phyloP scores from a whole-genome alignment of 2,797 vertebrate genomes.

The Mormyrops boulengeri region DNA sequence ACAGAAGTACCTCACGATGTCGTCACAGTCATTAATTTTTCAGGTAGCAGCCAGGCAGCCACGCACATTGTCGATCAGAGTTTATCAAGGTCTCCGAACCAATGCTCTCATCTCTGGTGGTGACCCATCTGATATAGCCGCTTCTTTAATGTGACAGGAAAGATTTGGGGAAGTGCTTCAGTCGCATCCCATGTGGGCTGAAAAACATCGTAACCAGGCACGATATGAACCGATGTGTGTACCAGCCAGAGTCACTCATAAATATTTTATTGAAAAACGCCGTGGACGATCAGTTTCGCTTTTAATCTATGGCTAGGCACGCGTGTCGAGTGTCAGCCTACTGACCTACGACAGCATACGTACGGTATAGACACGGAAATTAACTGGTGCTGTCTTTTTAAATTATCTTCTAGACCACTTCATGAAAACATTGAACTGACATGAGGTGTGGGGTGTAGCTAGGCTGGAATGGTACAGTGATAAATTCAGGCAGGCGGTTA shows the following conservation, averaged over 20 bases:
- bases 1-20: background rate
- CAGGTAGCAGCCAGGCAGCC: background rate
- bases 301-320: conserved; percentile 1
- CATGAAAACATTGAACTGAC: background rate
- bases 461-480: background rate
- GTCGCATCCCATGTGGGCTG: background rate
- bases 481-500: background rate
- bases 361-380: background rate
- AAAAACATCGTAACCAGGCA: background rate
- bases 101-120: background rate
- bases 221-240: conserved; percentile 9
- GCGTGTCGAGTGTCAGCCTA: background rate
- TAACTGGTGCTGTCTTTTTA: conserved; percentile 8
- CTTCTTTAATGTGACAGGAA: conserved; percentile 7
- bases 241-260: background rate
- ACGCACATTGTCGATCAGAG: background rate
- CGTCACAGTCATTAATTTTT: background rate
- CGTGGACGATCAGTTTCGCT: background rate
- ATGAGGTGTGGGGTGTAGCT: background rate
- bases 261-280: conserved; percentile 10
- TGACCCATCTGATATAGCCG: background rate
- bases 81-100: background rate
- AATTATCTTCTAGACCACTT: background rate
- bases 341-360: conserved; percentile 1
- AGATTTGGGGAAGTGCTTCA: background rate